These are phyloP conservation scores for Turnix velox DNA, from an alignment of 2,113 vertebrate genomes.

Conservation along the genomic window DNA sequence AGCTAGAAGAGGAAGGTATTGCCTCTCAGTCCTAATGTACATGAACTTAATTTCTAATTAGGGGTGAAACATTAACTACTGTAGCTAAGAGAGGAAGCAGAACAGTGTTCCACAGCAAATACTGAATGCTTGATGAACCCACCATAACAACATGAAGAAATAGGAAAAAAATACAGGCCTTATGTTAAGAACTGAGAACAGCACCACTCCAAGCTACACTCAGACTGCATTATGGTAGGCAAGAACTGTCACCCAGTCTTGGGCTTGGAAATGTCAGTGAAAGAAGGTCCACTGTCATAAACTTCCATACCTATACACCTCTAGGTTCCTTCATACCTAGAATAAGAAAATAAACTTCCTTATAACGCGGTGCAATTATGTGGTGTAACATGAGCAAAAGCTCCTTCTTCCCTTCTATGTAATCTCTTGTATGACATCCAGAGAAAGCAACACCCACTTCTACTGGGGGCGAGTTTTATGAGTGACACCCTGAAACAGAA, in stretches of 20 bases:
- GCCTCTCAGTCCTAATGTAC: neutral
- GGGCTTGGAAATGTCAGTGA: neutral
- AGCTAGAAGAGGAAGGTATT: neutral
- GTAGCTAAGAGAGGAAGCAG: neutral
- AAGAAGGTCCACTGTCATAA: neutral
- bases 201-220: neutral
- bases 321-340: neutral
- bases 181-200: neutral
- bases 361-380: neutral
- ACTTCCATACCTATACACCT: rapidly evolving
- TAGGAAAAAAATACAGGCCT: neutral
- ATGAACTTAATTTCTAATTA: neutral
- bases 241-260: neutral
- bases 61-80: neutral
- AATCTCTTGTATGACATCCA: neutral
- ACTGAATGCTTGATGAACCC: neutral
- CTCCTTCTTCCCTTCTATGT: neutral
- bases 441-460: constrained; percentile 3
- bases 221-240: rapidly evolving
- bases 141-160: neutral
- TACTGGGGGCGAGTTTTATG: neutral
- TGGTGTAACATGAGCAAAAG: neutral
- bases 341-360: neutral
- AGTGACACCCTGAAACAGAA: neutral
- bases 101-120: neutral